These are phyloP conservation scores for Labeo rohita DNA, from an alignment of 2,113 vertebrate genomes.

Conservation along the genomic window DNA sequence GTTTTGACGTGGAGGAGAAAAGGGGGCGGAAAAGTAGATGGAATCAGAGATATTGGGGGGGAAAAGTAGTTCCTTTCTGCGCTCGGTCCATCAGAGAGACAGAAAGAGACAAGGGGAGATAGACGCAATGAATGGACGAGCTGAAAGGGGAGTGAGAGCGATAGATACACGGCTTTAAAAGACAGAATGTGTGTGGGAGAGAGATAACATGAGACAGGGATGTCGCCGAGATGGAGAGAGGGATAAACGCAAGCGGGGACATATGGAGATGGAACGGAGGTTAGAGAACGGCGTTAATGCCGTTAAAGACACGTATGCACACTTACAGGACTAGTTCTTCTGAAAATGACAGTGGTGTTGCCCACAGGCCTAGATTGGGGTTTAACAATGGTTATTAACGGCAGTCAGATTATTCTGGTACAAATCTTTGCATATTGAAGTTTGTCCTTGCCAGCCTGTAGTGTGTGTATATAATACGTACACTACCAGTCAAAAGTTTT, in stretches of 20 bases:
- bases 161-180: slow-evolving; percentile 56
- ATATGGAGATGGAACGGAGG: not conserved
- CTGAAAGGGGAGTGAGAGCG: slow-evolving; percentile 46
- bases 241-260: slow-evolving; percentile 26
- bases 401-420: not conserved
- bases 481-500: no score
- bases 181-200: slow-evolving; percentile 56
- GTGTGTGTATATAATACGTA: not conserved
- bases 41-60: slow-evolving; percentile 50
- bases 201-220: slow-evolving; percentile 50
- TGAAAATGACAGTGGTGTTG: not conserved
- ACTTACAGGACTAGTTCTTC: not conserved
- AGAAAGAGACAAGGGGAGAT: slow-evolving; percentile 36
- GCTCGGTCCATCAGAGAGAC: slow-evolving; percentile 53
- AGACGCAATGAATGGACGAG: slow-evolving; percentile 47
- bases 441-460: not conserved
- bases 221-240: slow-evolving; percentile 44
- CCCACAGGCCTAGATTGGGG: not conserved
- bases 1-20: slow-evolving; percentile 43
- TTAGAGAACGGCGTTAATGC: not conserved
- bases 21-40: slow-evolving; percentile 37
- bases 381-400: not conserved
- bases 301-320: not conserved
- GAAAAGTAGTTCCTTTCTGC: slow-evolving; percentile 44
- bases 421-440: not conserved